Evolutionary conservation across 2,113 vertebrate species (phyloP).

Genomic region (Rhabdornis inornatus): DNA sequence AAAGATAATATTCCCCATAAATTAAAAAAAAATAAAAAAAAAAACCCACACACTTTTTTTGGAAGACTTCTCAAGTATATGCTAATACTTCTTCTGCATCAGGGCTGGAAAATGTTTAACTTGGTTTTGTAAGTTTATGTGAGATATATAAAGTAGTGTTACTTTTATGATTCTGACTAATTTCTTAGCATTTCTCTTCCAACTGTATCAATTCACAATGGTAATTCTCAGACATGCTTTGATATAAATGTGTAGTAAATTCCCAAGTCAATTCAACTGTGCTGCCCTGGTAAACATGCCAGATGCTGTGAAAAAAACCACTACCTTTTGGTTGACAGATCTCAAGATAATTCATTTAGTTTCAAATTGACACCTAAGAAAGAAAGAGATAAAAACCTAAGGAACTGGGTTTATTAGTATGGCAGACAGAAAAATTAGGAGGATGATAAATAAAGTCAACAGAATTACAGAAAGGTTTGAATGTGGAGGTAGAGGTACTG

Average conservation of each 20-base stretch:
- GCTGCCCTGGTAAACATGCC: background rate
- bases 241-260: background rate
- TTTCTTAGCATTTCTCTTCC: background rate
- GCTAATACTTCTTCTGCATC: background rate
- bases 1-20: background rate
- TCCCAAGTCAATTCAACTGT: background rate
- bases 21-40: background rate
- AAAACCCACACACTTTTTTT: fast-evolving
- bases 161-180: background rate
- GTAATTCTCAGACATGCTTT: background rate
- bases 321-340: fast-evolving
- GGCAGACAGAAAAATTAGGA: background rate
- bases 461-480: background rate
- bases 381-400: background rate
- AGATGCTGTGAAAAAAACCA: background rate
- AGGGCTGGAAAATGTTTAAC: background rate
- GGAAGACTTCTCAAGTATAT: background rate
- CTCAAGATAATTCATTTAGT: background rate
- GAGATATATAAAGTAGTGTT: background rate
- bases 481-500: background rate
- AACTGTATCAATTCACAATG: background rate
- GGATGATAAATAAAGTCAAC: background rate
- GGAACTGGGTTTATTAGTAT: background rate
- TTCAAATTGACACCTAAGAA: background rate
- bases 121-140: background rate